Conservation (phyloP, 2,113 vertebrate species). For the Scophthalmus maximus region DNA sequence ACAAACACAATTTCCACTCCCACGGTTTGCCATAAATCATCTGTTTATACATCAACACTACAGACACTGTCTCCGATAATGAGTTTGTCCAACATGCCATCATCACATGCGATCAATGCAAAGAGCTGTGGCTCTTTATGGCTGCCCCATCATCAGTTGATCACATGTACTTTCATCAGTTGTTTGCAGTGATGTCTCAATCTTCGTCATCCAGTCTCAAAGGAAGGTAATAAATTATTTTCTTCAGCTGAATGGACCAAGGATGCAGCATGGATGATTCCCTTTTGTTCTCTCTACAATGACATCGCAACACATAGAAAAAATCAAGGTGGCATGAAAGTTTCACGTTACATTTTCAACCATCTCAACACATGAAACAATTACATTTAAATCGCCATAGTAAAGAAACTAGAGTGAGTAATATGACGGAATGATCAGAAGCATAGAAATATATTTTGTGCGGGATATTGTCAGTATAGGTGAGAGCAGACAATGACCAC, state of each 20-base stretch:
- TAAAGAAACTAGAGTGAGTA: no score
- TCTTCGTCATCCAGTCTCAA: background rate
- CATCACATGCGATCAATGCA: background rate
- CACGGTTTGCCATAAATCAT: background rate
- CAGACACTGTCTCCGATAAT: background rate
- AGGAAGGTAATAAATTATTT: background rate
- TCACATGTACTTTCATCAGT: background rate
- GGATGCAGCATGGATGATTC: background rate
- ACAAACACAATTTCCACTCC: background rate
- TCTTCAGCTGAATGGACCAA: background rate
- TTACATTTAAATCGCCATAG: background rate
- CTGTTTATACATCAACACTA: background rate
- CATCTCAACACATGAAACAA: no score
- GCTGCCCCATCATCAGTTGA: background rate
- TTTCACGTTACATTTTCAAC: background rate
- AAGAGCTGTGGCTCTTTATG: background rate
- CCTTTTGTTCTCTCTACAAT: background rate
- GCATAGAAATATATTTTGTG: no score
- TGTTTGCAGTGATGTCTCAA: background rate
- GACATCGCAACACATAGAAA: no score
- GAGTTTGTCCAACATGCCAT: background rate
- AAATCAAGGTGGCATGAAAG: background rate
- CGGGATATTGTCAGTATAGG: background rate
- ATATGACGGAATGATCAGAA: no score
- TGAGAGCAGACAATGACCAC: no score